Conservation (phyloP, 2,888 invertebrate genomes). For the Drosophila hamatofila region DNA sequence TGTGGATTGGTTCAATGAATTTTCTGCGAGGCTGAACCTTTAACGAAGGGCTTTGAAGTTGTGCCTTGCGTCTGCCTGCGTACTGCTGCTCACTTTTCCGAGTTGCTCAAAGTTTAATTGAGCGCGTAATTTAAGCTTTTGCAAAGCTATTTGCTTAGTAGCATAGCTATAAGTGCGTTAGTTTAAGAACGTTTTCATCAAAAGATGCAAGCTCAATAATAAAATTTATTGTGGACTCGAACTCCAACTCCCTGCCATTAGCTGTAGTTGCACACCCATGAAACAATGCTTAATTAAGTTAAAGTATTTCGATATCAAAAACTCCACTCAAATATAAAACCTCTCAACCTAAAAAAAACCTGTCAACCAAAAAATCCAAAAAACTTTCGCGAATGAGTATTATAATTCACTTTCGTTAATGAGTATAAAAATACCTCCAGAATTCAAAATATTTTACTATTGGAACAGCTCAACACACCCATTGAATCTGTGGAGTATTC, state of each 20-base stretch:
- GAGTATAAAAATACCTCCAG: no score
- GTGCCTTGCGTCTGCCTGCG: constrained; percentile 37
- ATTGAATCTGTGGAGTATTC: not conserved
- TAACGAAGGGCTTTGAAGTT: constrained; percentile 78
- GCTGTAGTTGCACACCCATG: not conserved
- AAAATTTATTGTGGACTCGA: not conserved
- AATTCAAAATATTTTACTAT: no score
- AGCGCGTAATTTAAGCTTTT: constrained; percentile 79
- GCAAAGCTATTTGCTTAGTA: constrained; percentile 73
- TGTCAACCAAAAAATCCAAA: no score
- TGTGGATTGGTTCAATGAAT: constrained; percentile 63
- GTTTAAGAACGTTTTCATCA: constrained; percentile 27
- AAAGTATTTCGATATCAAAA: not conserved
- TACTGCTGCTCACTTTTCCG: constrained; percentile 40
- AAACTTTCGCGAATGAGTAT: no score
- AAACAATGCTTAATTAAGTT: not conserved
- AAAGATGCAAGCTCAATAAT: not conserved
- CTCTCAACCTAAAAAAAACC: no score
- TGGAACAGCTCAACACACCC: not conserved
- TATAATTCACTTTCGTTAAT: no score
- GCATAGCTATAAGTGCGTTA: constrained; percentile 45
- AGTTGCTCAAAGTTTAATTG: constrained; percentile 77
- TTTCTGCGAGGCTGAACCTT: constrained; percentile 78
- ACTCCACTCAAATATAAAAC: not conserved
- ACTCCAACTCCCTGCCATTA: not conserved